phyloP scores from a whole-genome alignment of 2,797 vertebrate species.

The Myotis vivesi region DNA sequence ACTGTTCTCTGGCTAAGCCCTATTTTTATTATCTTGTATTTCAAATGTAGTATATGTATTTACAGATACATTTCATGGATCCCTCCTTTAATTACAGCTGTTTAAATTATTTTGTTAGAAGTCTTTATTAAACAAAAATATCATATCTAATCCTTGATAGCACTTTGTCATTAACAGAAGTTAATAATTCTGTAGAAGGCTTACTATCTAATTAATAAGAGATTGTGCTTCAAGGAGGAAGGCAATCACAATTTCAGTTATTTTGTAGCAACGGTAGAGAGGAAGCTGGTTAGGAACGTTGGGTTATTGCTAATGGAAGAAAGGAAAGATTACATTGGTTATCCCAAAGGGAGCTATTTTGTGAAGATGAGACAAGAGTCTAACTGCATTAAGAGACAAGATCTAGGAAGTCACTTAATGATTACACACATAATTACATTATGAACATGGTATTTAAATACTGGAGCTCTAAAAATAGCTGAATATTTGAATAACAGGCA shows the following conservation, averaged over 20 bases:
- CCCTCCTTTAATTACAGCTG: not conserved
- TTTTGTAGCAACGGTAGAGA: not conserved
- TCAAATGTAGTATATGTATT: not conserved
- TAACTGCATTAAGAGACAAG: not conserved
- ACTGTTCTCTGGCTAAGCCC: not conserved
- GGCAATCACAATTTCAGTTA: not conserved
- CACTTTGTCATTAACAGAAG: not conserved
- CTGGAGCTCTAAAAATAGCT: not conserved
- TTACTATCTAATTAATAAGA: constrained; percentile 7
- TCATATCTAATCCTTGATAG: not conserved
- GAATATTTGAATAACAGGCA: not conserved
- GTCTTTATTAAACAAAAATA: not conserved
- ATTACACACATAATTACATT: not conserved
- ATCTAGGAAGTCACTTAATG: not conserved
- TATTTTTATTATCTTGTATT: not conserved
- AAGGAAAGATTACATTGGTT: not conserved
- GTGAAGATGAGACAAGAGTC: not conserved
- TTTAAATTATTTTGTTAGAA: constrained; percentile 36
- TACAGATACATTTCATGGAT: not conserved
- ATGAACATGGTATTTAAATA: not conserved
- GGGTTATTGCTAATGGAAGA: not conserved
- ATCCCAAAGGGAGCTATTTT: not conserved
- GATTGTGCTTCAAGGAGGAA: not conserved
- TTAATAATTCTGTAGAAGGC: not conserved
- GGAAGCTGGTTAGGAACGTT: not conserved